Base-by-base conservation (phyloP, 1,140 invertebrate species). In the Trichonephila clavata region DNA sequence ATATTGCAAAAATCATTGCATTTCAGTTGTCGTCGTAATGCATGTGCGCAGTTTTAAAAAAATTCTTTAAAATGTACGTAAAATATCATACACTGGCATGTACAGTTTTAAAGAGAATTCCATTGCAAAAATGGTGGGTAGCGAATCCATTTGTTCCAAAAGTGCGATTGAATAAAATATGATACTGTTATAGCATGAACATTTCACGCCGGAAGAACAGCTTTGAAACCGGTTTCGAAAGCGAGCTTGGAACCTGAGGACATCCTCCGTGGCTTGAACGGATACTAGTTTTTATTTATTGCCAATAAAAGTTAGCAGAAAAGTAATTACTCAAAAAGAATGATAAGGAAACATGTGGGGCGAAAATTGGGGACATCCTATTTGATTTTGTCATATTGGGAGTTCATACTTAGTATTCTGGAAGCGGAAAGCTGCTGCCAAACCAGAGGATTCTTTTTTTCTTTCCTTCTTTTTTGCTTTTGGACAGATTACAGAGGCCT, bases 281-380 rank as follows among this genome's bases (percentile, higher is more conserved):
- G 68, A 39, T 32, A 77, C 16, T 7, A 77, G 68, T 77, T 77
- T 77, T 77, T 77, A 77, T 77, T 68, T 68, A 68, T 68, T n/a
- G 21, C 63, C 8, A 68, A 68, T 68, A 77, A 77, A 77, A 77
- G 24, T 32, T 13, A 24, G 14, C 63, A 68, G 63, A 24, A 68
- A 68, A 68, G 63, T 13, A 77, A 77, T 77, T 77, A 77, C 68
- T 77, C 24, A 32, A 77, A 77, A 77, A 32, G 68, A 77, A 77
- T 77, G 68, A 32, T 77, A 77, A 77, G 68, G 68, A 68, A 68
- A n/a, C n/a, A 27, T 68, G 63, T 32, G 68, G 27, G 68, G 68
- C 68, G 68, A 77, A 77, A 77, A 32, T 68, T 77, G 68, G 68
- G 68, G 68, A 77, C 68, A 77, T 77, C 68, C 68, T 77, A 32